These are phyloP conservation scores for Peromyscus californicus DNA, from an alignment of 2,113 vertebrate species.

Conservation along the genomic window DNA sequence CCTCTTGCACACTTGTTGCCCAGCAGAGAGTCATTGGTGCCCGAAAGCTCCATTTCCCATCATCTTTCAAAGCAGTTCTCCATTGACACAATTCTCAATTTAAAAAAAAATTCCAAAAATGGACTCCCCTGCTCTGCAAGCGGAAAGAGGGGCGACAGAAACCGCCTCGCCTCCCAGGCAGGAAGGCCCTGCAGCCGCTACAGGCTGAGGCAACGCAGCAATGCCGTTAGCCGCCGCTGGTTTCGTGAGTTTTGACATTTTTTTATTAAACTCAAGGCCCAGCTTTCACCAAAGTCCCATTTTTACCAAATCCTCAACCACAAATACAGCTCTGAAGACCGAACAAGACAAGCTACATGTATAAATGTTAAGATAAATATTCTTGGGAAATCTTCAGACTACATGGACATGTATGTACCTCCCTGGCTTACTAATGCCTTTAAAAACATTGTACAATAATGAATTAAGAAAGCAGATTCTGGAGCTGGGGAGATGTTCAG, in stretches of 20 bases:
- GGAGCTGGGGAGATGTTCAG: background rate
- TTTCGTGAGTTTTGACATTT: background rate
- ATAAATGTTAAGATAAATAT: background rate
- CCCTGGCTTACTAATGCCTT: background rate
- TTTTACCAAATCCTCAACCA: background rate
- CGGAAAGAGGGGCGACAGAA: slow-evolving; percentile 24
- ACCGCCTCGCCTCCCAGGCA: slow-evolving; percentile 62
- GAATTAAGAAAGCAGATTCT: background rate
- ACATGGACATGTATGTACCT: background rate
- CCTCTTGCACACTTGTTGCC: background rate
- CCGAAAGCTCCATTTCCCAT: slow-evolving; percentile 64
- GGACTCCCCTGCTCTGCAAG: slow-evolving; percentile 55
- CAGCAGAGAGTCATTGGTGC: slow-evolving; percentile 35
- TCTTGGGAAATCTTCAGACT: background rate
- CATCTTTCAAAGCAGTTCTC: slow-evolving; percentile 51
- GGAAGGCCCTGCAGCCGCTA: slow-evolving; percentile 32
- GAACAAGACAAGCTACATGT: background rate
- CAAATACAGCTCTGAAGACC: background rate
- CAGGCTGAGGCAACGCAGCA: background rate
- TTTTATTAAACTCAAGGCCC: background rate
- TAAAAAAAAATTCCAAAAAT: slow-evolving; percentile 6
- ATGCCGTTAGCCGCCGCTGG: slow-evolving; percentile 31
- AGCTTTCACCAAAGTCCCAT: background rate
- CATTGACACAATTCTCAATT: background rate
- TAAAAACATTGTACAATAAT: background rate